Percentiles rank a stretch among this genome's conserved stretches.
phyloP scores from a whole-genome alignment of 2,797 vertebrate genomes.

The Novumbra hubbsi region DNA sequence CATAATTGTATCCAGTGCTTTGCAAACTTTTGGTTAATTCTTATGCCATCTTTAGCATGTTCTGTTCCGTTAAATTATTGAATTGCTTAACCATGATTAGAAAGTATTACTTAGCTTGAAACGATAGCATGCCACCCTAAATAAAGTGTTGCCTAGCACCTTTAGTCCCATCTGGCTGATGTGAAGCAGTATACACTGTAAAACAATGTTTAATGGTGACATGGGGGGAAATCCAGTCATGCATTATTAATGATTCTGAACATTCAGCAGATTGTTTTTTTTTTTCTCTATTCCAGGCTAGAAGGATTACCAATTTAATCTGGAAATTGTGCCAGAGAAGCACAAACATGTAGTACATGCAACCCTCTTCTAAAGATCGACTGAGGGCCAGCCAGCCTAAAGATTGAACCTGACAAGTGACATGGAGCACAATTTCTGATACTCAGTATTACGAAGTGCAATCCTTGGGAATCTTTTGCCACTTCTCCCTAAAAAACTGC shows the following conservation, averaged over 20 bases:
- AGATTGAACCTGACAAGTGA: slow-evolving; percentile 5
- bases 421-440: slow-evolving; percentile 1
- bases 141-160: neutral
- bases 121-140: neutral
- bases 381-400: neutral
- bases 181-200: neutral
- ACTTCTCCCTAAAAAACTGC: neutral
- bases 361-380: neutral
- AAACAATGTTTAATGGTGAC: neutral
- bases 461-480: neutral
- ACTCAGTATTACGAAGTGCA: neutral
- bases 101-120: neutral
- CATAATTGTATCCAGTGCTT: neutral
- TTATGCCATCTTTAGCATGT: neutral
- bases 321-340: slow-evolving; percentile 1
- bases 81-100: neutral
- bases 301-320: slow-evolving; percentile 5
- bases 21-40: neutral
- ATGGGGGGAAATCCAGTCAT: neutral
- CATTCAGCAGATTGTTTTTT: neutral
- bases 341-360: neutral
- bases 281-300: slow-evolving; percentile 3
- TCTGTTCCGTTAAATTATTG: neutral
- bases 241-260: neutral
- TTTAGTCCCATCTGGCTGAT: neutral